Base-by-base conservation (phyloP, 1,140 invertebrate genomes). In the Sarcophaga peregrina region DNA sequence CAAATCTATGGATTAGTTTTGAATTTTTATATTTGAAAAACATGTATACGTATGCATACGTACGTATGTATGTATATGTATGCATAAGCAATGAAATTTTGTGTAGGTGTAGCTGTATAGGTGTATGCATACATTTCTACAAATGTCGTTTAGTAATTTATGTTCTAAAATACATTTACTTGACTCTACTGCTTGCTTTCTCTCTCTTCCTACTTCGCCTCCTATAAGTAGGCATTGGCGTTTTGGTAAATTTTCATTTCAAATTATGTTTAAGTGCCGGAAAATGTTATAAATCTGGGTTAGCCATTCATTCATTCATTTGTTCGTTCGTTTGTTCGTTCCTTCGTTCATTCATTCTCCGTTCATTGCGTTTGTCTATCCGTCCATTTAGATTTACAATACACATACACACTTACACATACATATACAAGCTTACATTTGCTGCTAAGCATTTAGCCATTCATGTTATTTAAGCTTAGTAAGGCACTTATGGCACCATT, bases 181-280 rank as follows among this genome's bases (percentile, higher is more conserved):
- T 37, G 25, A 2, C 1, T 37, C 1, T 4, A 37, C 4, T 37
- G 4, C 4, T 37, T 4, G 1, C 25, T 37, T 4, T 37, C 25
- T 37, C 25, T 37, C 25, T 37, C 25, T 37, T 37, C 25, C 8
- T 68, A 68, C 58, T 68, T 68, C 20, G 17, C 20, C n/a, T 78
- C n/a, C n/a, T n/a, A n/a, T n/a, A n/a, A n/a, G n/a, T 78, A 52
- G 25, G 75, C 75, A 50, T 78, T 37, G 25, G 25, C 25, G 25
- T 37, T 37, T 78, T 78, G 7, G 17, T 50, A 78, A 50, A 78
- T 78, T 50, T 78, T 78, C 47, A 78, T 78, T 78, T 78, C 75
- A 86, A 88, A 88, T 88, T 88, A 88, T 84, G 68, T 47, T 76
- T 85, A 88, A 88, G 87, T 88, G 87, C 86, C 87, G 86, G 87